Percentiles rank a stretch among this genome's conserved stretches.
These are phyloP conservation scores for Aphis craccivora DNA, from an alignment of 1,140 invertebrate species.

Conservation along the genomic window DNA sequence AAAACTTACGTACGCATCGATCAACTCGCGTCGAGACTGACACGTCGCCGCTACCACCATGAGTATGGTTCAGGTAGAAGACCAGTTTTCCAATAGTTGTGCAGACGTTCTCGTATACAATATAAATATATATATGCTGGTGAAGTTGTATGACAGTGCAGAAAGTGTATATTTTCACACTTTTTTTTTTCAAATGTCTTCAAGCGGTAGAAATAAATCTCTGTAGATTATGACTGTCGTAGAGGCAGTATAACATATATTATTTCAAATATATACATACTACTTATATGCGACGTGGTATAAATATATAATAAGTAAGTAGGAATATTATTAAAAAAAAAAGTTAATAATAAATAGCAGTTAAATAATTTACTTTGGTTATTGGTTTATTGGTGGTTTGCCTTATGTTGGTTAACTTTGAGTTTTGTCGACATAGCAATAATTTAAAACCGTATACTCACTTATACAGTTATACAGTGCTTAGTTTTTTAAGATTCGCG, in stretches of 20 bases:
- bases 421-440: not conserved
- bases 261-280: not conserved
- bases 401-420: not conserved
- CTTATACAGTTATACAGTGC: not conserved
- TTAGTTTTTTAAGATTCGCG: too few relatives aligned
- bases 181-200: not conserved
- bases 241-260: not conserved
- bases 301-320: not conserved
- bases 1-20: slow-evolving; percentile 6
- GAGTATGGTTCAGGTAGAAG: not conserved
- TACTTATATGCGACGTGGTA: not conserved
- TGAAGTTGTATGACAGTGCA: not conserved
- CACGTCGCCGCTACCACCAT: not conserved
- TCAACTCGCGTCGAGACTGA: not conserved
- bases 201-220: not conserved
- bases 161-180: slow-evolving; percentile 21
- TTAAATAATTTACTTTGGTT: not conserved
- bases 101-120: not conserved
- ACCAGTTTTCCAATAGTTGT: not conserved
- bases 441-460: not conserved
- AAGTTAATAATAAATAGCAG: not conserved
- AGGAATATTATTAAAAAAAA: not conserved
- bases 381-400: not conserved
- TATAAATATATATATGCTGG: not conserved
- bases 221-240: not conserved